Conservation (phyloP, 2,797 vertebrate species). For the Tapirus indicus region DNA sequence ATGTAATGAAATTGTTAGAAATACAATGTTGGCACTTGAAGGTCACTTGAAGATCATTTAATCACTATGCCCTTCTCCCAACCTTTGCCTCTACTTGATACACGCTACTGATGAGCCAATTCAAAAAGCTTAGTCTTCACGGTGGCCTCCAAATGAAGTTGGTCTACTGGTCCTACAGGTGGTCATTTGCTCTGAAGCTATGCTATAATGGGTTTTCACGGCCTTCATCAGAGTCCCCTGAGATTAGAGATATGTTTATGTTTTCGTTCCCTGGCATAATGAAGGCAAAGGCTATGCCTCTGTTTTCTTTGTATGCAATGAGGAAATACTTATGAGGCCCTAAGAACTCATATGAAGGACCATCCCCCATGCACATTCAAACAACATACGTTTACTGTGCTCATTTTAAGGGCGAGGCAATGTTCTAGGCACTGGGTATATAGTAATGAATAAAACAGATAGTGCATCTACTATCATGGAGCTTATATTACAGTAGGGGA, state of each 20-base stretch:
- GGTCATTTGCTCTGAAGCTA: not conserved
- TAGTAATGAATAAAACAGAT: not conserved
- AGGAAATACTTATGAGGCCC: not conserved
- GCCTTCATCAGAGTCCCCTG: not conserved
- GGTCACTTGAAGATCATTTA: constrained; percentile 5
- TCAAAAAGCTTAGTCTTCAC: not conserved
- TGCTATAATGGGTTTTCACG: not conserved
- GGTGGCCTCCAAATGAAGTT: not conserved
- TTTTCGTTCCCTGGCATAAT: not conserved
- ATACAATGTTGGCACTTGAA: not conserved
- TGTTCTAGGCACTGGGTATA: not conserved
- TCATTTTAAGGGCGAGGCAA: not conserved
- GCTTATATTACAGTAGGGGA: rapidly evolving
- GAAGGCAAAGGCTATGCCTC: not conserved
- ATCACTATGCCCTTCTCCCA: not conserved
- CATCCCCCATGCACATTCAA: not conserved
- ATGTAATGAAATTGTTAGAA: constrained; percentile 16
- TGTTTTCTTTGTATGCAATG: not conserved
- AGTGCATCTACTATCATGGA: not conserved
- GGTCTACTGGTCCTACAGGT: rapidly evolving
- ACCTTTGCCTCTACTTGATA: not conserved
- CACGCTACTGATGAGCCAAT: not conserved
- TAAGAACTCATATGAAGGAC: not conserved
- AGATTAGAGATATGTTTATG: not conserved
- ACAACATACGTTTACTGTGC: not conserved